These are phyloP conservation scores for Thomomys bottae DNA, from an alignment of 2,113 vertebrate genomes.

Conservation along the genomic window DNA sequence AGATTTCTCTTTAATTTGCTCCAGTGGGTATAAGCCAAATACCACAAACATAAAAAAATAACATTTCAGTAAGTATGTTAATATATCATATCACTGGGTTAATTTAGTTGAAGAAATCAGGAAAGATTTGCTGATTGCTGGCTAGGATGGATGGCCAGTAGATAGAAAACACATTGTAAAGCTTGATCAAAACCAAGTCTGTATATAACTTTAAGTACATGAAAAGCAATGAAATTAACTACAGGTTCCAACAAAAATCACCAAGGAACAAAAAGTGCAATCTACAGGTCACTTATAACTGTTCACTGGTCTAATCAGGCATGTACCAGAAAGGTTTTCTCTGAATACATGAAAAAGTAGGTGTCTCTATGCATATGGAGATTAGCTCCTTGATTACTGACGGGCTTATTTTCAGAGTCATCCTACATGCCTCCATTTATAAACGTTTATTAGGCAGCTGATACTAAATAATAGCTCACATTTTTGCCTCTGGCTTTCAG, in stretches of 20 bases:
- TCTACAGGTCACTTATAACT: background rate
- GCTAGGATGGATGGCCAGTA: background rate
- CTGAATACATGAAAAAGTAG: background rate
- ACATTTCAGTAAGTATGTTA: background rate
- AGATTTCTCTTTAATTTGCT: background rate
- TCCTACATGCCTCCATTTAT: background rate
- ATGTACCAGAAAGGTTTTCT: too few relatives aligned
- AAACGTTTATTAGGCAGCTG: background rate
- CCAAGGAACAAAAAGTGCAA: background rate
- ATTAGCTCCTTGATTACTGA: background rate
- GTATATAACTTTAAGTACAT: background rate
- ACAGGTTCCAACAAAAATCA: too few relatives aligned
- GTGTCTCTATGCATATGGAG: background rate
- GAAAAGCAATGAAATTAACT: background rate
- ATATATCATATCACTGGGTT: background rate
- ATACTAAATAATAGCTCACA: background rate
- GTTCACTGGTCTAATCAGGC: too few relatives aligned
- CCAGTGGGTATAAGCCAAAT: too few relatives aligned
- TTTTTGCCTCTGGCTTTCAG: conserved; percentile 11
- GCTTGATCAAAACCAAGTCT: background rate
- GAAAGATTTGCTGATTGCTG: background rate
- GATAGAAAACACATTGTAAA: background rate
- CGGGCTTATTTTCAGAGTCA: background rate
- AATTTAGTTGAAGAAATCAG: background rate
- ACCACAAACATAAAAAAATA: background rate